A percentile compares a stretch with the other conserved stretches of the same genome.
phyloP scores from a whole-genome alignment of 2,888 invertebrate species.

The Erebia ligea region DNA sequence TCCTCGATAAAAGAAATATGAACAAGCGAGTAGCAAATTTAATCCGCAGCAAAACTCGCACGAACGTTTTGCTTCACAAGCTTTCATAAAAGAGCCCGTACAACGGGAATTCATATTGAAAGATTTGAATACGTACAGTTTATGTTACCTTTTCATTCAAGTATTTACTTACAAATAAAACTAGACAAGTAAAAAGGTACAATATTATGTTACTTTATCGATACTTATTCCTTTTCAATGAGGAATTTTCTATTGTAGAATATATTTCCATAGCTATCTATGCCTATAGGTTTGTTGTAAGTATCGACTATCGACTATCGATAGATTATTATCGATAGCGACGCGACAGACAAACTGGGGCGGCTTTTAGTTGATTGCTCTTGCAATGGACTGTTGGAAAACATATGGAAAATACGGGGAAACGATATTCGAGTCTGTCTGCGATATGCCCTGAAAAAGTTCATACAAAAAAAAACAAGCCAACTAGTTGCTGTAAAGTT shows the following conservation, averaged over 20 bases:
- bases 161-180: too few species aligned
- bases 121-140: too few species aligned
- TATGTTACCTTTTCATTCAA: too few species aligned
- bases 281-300: neutral
- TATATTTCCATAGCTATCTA: neutral
- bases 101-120: too few species aligned
- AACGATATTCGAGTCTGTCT: neutral
- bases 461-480: neutral
- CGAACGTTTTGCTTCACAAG: neutral
- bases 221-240: too few species aligned
- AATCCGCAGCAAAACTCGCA: neutral
- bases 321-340: neutral
- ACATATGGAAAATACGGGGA: neutral
- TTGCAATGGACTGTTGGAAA: neutral
- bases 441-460: neutral
- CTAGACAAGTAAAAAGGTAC: too few species aligned
- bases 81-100: neutral
- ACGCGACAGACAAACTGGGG: conserved; percentile 8
- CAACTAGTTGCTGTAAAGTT: neutral
- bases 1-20: neutral
- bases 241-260: neutral
- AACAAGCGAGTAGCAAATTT: neutral
- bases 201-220: too few species aligned
- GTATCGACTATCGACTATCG: conserved; percentile 1
- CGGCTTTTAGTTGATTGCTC: conserved; percentile 21